Evolutionary conservation across 2,888 invertebrate species (phyloP).

Genomic region (Rhagium mordax): DNA sequence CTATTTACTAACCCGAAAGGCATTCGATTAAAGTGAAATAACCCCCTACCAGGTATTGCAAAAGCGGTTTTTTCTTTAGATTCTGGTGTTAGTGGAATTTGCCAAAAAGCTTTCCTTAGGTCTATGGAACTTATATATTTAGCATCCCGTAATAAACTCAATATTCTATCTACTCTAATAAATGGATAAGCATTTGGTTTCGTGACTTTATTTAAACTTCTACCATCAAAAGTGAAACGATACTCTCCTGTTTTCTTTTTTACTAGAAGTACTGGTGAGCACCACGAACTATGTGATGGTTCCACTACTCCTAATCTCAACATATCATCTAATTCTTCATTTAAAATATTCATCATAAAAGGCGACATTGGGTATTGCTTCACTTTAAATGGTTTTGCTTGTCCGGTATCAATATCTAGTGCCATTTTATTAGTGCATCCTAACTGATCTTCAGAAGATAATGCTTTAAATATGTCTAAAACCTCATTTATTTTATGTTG

Average conservation of each 20-base stretch:
- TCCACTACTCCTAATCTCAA: conserved; percentile 49
- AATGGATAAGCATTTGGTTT: conserved; percentile 37
- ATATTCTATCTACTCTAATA: conserved; percentile 37
- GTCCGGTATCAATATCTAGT: conserved; percentile 43
- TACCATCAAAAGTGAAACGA: conserved; percentile 23
- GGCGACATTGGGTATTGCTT: conserved; percentile 35
- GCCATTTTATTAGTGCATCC: conserved; percentile 44
- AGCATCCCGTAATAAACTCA: conserved; percentile 36
- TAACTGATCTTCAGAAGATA: conserved; percentile 37
- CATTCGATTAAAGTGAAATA: conserved; percentile 43
- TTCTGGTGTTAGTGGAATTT: conserved; percentile 44
- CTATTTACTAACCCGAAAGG: conserved; percentile 54
- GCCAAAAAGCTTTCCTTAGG: conserved; percentile 52
- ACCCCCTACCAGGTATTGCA: conserved; percentile 47
- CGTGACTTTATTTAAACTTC: conserved; percentile 29
- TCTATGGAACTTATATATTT: conserved; percentile 32
- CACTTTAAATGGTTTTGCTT: conserved; percentile 40
- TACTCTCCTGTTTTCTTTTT: conserved; percentile 46
- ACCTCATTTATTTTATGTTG: conserved; percentile 25
- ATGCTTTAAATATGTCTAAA: conserved; percentile 28
- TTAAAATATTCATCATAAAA: conserved; percentile 32
- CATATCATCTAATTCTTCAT: conserved; percentile 52
- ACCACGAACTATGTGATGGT: conserved; percentile 53
- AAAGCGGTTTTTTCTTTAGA: conserved; percentile 55
- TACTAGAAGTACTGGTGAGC: conserved; percentile 52